phyloP scores from a whole-genome alignment of 35 echinoderm and acorn worm species.

The Chiridota heheva region DNA sequence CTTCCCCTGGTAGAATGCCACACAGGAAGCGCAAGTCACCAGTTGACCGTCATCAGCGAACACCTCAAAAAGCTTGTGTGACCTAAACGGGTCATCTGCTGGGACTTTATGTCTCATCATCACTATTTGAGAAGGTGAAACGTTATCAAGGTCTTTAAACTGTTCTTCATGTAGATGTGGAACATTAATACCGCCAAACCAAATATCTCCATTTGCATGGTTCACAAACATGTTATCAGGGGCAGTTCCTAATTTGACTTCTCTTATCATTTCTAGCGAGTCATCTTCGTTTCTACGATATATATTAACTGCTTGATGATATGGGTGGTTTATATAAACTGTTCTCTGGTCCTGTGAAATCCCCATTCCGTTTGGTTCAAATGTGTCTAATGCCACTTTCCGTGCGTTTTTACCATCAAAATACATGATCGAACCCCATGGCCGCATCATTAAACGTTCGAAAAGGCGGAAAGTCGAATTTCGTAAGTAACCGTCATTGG shows the following conservation, averaged over 20 bases:
- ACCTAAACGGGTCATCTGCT: background rate
- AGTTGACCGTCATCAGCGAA: conserved; percentile 39
- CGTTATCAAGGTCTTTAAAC: background rate
- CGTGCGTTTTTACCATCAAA: background rate
- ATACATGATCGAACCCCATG: conserved; percentile 34
- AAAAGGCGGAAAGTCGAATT: conserved; percentile 6
- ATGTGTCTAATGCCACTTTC: background rate
- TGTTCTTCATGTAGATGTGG: background rate
- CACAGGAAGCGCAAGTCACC: background rate
- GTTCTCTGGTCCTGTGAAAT: background rate
- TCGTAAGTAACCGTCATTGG: conserved; percentile 33
- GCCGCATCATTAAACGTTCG: background rate
- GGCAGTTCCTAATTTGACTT: background rate
- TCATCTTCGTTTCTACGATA: background rate
- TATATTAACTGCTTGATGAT: background rate
- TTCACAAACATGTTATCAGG: conserved; percentile 25
- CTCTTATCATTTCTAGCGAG: background rate
- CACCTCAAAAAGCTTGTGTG: conserved; percentile 5
- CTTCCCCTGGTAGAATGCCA: conserved; percentile 8
- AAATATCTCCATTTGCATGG: conserved; percentile 21
- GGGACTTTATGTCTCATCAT: background rate
- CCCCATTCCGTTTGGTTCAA: conserved; percentile 28
- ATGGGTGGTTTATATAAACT: background rate
- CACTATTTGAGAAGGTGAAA: conserved; percentile 6
- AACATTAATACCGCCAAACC: conserved; percentile 15